Evolutionary conservation across 1,140 invertebrate species (phyloP).

Genomic region (Sarcophaga peregrina): DNA sequence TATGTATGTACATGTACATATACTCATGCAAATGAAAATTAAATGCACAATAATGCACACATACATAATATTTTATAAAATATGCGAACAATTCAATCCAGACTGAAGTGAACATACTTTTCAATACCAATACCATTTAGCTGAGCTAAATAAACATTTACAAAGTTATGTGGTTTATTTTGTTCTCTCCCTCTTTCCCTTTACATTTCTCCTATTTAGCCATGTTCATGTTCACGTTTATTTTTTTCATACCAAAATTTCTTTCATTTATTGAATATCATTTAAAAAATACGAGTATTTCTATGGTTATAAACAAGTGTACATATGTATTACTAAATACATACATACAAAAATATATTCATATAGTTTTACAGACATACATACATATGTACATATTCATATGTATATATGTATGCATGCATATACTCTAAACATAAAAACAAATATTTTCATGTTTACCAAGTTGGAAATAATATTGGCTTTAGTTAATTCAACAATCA

Average conservation of each 20-base stretch:
- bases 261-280: background rate
- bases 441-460: conserved; percentile 15
- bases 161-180: conserved; percentile 10
- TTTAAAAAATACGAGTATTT: too few species aligned
- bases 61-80: too few species aligned
- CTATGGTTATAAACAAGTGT: too few species aligned
- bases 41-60: too few species aligned
- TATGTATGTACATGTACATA: too few species aligned
- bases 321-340: too few species aligned
- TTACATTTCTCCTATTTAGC: background rate
- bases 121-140: background rate
- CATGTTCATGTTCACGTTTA: background rate
- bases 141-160: background rate
- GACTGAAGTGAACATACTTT: background rate
- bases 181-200: background rate
- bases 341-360: background rate
- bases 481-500: conserved; percentile 11
- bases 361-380: background rate
- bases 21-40: too few species aligned
- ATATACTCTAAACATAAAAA: background rate
- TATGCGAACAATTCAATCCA: background rate
- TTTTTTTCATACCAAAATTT: background rate
- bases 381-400: background rate
- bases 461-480: conserved; percentile 10
- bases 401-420: background rate